A percentile compares a stretch with the other conserved stretches of the same genome.
phyloP scores from a whole-genome alignment of 2,888 invertebrate species.

The Andrena hattorfiana region DNA sequence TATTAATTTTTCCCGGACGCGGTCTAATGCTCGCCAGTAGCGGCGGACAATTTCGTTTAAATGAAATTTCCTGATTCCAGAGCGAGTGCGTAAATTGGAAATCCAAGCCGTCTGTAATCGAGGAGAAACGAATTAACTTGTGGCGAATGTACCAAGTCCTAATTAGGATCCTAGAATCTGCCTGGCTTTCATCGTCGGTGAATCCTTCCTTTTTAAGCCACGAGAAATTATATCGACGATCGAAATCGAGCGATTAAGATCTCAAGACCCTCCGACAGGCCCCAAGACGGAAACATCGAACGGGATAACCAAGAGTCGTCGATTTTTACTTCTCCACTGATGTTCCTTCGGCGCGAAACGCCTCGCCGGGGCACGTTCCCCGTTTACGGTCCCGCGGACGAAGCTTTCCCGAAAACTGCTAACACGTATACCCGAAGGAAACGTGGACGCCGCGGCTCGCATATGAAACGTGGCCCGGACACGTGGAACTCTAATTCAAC shows the following conservation, averaged over 20 bases:
- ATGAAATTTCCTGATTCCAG: not conserved
- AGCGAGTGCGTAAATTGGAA: not conserved
- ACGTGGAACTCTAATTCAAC: slow-evolving; percentile 56
- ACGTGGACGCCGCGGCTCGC: slow-evolving; percentile 27
- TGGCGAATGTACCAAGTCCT: no score
- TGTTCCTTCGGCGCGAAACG: not conserved
- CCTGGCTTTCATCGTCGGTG: no score
- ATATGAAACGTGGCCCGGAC: slow-evolving; percentile 54
- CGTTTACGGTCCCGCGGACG: slow-evolving; percentile 28
- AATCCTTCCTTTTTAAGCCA: no score
- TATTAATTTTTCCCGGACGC: slow-evolving; percentile 50
- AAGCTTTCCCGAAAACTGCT: slow-evolving; percentile 18
- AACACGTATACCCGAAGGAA: slow-evolving; percentile 34
- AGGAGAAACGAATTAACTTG: not conserved
- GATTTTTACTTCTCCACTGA: not conserved
- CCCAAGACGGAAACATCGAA: not conserved
- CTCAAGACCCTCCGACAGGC: not conserved
- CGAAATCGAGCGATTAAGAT: no score
- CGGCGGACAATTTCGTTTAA: not conserved
- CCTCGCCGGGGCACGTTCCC: slow-evolving; percentile 10
- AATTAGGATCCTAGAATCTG: no score
- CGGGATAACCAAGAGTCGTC: not conserved
- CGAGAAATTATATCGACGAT: no score
- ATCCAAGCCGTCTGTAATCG: not conserved
- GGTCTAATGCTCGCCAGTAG: not conserved